Base-by-base conservation (phyloP, 2,888 invertebrate species). In the Dicyrtoma fusca region DNA sequence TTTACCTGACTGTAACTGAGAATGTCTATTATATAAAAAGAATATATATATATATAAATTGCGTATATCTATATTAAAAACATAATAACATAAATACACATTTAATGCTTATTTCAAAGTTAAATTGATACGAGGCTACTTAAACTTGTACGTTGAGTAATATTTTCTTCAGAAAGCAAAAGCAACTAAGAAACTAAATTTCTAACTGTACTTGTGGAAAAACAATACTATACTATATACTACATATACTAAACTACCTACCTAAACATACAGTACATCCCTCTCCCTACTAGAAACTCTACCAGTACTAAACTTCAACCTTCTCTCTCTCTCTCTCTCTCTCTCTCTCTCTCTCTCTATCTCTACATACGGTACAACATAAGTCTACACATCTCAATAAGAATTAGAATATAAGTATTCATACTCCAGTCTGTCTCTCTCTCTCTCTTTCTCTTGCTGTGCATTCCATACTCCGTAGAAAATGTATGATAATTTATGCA, bases 1-100 rank as follows among this genome's bases (percentile, higher is more conserved):
- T 69, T 64, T 73, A 73, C 73, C 73, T 73, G 73, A 73, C 69
- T 73, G 69, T 68, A 69, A 72, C 63, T 63, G 68, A 68, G 57
- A 72, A 72, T 69, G 72, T 69, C 68, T 69, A 69, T 69, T 57
- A 14, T 47, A 63, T 57, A 45, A 34, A 45, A 21, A 34, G 19
- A 53, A 13, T 51, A 25, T 51, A 65, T 26, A 47, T 65, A 34
- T 25, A 65, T n/a, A 53, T 25, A 66, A 34, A 65, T 21, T 63
- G n/a, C 21, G 53, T 53, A 53, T 53, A 34, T 65, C 45, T 1
- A 45, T n/a, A 63, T 21, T 47, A 47, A 25, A n/a, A 49, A 47
- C 25, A 45, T 47, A 63, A 57, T 49, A 49, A 49, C 49, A 17
- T 49, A 49, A 4, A 49, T 49, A 49, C 11, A 49, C 49, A 49